These are phyloP conservation scores for Cyanocitta stelleri DNA, from an alignment of 2,113 vertebrate genomes.

Conservation along the genomic window DNA sequence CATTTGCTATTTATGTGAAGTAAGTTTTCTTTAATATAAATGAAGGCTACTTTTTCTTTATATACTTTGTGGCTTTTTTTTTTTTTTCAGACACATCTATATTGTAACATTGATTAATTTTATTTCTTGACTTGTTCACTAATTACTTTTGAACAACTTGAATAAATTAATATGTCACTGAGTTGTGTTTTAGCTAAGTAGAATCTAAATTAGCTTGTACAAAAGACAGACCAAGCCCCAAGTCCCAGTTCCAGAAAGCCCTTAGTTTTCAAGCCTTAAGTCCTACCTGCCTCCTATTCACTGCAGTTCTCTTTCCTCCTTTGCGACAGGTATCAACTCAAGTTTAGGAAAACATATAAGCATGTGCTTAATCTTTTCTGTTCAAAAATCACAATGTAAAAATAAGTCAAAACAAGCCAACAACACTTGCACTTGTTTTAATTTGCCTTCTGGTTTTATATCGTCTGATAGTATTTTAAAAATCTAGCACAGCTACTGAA, in stretches of 20 bases:
- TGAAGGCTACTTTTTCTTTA: background rate
- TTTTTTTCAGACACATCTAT: background rate
- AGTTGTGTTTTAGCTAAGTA: background rate
- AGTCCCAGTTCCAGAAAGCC: fast-evolving
- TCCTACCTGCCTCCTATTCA: background rate
- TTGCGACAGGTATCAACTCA: background rate
- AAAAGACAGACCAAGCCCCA: background rate
- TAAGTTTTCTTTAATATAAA: background rate
- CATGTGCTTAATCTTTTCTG: background rate
- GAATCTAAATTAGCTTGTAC: background rate
- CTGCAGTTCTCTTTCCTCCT: background rate
- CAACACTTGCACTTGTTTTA: background rate
- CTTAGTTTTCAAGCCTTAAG: background rate
- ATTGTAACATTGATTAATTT: background rate
- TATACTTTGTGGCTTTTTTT: background rate
- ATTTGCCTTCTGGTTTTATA: background rate
- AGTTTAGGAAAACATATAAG: background rate
- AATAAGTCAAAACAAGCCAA: background rate
- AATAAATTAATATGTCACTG: background rate
- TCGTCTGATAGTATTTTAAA: background rate
- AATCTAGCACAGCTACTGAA: background rate
- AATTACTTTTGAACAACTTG: background rate
- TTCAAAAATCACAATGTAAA: background rate
- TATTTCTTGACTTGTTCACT: background rate
- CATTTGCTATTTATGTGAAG: background rate